Evolutionary conservation across 2,113 vertebrate genomes (phyloP).

Genomic region (Pseudolaguvia tuberculata): DNA sequence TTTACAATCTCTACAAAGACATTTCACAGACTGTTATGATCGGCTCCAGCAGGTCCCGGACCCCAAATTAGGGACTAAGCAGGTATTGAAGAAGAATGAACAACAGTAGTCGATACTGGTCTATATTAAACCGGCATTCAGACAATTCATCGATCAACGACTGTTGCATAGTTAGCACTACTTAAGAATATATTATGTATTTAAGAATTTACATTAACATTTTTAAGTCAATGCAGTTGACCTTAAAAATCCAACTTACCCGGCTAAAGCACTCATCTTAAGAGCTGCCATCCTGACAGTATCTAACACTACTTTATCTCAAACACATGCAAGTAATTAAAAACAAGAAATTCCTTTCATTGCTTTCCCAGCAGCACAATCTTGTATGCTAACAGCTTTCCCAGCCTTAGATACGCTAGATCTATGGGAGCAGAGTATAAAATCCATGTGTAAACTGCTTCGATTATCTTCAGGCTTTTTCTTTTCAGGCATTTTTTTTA

Average conservation of each 20-base stretch:
- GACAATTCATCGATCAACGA: background rate
- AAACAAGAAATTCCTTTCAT: constrained; percentile 49
- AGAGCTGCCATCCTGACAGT: background rate
- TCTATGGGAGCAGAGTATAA: constrained; percentile 71
- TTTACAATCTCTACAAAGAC: no score
- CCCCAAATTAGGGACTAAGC: no score
- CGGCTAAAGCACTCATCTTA: no score
- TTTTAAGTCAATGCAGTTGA: background rate
- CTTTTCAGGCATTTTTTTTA: no score
- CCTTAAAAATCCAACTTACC: background rate
- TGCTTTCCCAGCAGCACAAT: constrained; percentile 47
- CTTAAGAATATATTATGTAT: background rate
- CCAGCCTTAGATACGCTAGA: constrained; percentile 42
- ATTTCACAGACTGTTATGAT: no score
- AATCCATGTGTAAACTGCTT: constrained; percentile 58
- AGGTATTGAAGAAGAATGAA: no score
- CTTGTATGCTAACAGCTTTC: constrained; percentile 60
- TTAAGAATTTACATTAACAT: background rate
- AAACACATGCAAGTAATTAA: constrained; percentile 53
- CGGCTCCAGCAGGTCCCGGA: no score
- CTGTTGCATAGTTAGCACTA: background rate
- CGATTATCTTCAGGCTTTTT: constrained; percentile 48
- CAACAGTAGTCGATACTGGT: no score
- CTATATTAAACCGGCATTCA: background rate
- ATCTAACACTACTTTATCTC: constrained; percentile 7